Evolutionary conservation across 2,888 invertebrate genomes (phyloP).

Genomic region (Spialia ferax): DNA sequence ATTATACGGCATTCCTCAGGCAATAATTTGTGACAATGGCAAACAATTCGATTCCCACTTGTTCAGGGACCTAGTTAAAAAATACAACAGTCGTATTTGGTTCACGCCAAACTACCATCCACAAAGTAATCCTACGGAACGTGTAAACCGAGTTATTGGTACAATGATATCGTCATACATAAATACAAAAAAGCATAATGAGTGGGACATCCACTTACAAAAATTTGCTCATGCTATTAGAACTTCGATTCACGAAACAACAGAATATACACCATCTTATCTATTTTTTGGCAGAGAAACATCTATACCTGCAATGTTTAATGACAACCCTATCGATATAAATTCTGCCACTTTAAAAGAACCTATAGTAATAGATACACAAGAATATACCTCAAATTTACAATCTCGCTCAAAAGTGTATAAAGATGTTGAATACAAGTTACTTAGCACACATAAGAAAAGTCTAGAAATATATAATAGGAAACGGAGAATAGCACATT

Average conservation of each 20-base stretch:
- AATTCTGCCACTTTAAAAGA: neutral
- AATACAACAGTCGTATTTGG: neutral
- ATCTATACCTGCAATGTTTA: conserved; percentile 47
- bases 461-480: conserved; percentile 7
- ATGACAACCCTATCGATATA: conserved; percentile 36
- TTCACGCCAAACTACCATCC: neutral
- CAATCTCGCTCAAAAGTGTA: neutral
- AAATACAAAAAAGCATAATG: conserved; percentile 39
- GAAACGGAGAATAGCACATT: conserved; percentile 12
- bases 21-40: too few relatives aligned
- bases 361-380: conserved; percentile 11
- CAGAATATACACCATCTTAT: too few relatives aligned
- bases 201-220: conserved; percentile 42
- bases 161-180: conserved; percentile 51
- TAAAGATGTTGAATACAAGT: conserved; percentile 12
- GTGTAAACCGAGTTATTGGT: conserved; percentile 53
- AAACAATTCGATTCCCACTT: neutral
- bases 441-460: conserved; percentile 16
- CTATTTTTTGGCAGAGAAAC: neutral
- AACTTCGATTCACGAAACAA: conserved; percentile 48
- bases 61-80: neutral
- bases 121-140: conserved; percentile 43
- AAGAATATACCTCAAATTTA: conserved; percentile 7
- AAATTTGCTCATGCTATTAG: conserved; percentile 51
- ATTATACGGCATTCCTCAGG: too few relatives aligned